phyloP scores from a whole-genome alignment of 1,140 invertebrate species.

The Scaptomyza montana region DNA sequence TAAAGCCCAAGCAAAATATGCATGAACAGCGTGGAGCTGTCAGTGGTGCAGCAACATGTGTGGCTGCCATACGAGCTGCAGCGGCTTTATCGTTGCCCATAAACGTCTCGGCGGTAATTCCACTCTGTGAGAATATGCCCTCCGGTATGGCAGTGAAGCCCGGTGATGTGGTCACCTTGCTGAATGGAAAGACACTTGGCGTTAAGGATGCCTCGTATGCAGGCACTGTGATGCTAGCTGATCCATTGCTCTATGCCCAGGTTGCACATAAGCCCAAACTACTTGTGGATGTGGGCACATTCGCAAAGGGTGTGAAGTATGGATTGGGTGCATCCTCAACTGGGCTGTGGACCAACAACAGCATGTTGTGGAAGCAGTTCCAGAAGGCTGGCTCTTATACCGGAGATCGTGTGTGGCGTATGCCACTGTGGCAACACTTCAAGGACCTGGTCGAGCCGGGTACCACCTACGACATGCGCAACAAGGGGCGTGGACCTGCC shows the following conservation, averaged over 20 bases:
- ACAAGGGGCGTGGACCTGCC: conserved; percentile 84
- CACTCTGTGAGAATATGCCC: conserved; percentile 94
- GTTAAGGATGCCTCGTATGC: conserved; percentile 93
- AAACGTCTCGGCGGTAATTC: conserved; percentile 90
- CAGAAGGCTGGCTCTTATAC: conserved; percentile 87
- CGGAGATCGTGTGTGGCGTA: conserved; percentile 94
- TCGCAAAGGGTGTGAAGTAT: conserved; percentile 75
- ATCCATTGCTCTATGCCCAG: conserved; percentile 92
- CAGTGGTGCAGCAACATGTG: conserved; percentile 77
- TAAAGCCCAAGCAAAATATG: conserved; percentile 90
- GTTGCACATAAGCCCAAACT: conserved; percentile 85
- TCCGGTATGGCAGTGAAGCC: conserved; percentile 92
- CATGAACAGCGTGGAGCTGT: conserved; percentile 94
- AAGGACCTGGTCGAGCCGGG: conserved; percentile 86
- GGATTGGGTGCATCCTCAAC: conserved; percentile 90
- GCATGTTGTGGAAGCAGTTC: conserved; percentile 86
- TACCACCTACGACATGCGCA: conserved; percentile 86
- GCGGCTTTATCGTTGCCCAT: conserved; percentile 85
- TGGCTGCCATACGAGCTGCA: conserved; percentile 65
- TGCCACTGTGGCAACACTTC: conserved; percentile 93
- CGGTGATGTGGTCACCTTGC: conserved; percentile 92
- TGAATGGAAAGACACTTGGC: conserved; percentile 93
- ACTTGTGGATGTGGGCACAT: conserved; percentile 90
- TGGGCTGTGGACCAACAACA: conserved; percentile 90
- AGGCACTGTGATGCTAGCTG: conserved; percentile 93